Base-by-base conservation (phyloP, 2,888 invertebrate species). In the Embidobia sp. region DNA sequence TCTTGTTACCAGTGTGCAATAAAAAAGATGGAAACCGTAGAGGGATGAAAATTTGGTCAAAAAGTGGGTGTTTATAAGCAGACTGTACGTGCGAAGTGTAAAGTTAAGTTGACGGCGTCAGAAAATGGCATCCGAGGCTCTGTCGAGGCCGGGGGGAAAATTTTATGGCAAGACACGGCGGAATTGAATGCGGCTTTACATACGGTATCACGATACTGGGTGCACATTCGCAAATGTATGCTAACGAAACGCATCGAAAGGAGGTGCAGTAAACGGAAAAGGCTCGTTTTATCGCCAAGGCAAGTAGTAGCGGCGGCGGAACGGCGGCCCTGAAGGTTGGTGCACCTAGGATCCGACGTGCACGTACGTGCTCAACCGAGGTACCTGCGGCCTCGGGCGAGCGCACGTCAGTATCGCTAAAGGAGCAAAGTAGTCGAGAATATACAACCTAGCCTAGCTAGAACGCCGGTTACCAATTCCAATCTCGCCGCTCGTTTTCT, bases 381-480 rank as follows among this genome's bases (percentile, higher is more conserved):
- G 83, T 84, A 82, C 82, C 82, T 83, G n/a, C n/a, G 83, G 85
- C 86, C 85, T 83, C 79, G 72, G 81, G 83, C 86, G 79, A 84
- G 79, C 82, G 80, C 81, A 83, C 84, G 82, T 78, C 80, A 79
- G 72, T 80, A 79, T 72, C 63, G 78, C 76, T 70, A 67, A 70
- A 79, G 75, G 76, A 81, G 79, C 77, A 75, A 79, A 76, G 79
- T 78, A 77, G 74, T 33, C 61, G 77, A 69, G 66, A 77, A 72
- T 79, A 76, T 66, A 80, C 77, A 75, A 57, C 64, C 77, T 78
- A 79, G 78, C 73, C 77, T 64, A 79, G 82, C 84, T 85, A 84
- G 86, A 85, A 84, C 86, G 86, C 87, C 86, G 84, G 87, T 87
- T 87, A 84, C 86, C 85, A 84, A 87, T 86, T 84, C 85, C 86